Base-by-base conservation (phyloP, 2,888 invertebrate species). In the Unio pictorum region DNA sequence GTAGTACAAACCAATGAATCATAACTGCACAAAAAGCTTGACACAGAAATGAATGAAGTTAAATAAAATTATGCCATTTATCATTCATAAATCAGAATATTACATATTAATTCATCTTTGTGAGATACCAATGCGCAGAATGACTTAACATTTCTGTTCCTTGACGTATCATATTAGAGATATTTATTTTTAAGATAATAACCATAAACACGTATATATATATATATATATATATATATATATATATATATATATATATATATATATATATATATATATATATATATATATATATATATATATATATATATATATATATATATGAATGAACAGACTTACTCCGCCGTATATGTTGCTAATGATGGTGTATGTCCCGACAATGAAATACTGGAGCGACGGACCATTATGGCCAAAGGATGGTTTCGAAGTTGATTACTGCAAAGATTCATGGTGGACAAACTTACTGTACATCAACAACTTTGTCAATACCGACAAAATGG, bases 381-480 rank as follows among this genome's bases (percentile, higher is more conserved):
- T 73, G 28, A 70, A 66, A 17, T 81, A 83, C 65, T 61, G 73
- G 59, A 58, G 60, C 8, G 64, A 64, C 8, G 83, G 82, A 1
- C 83, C 84, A 0, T n/a, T 71, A 20, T 78, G 72, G 74, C 70
- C 74, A 7, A 54, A 71, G 26, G 17, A 61, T 4, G 75, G 73
- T 8, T 45, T 65, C 1, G 73, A 76, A 60, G 45, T 56, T 18
- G 68, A 71, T 28, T 15, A 73, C 5, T 81, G 82, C 66, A 15
- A 60, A 23, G 66, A 75, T 3, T 71, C 68, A 45, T 81, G 82
- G 80, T 80, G 80, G 81, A 76, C 73, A 34, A 80, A 80, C 54
- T 69, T 80, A 4, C 73, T 81, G 8, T 81, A 82, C 69, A 73
- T 81, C 62, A 82, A 80, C 66, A 82, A 83, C 71, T 69, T 84